Percentiles rank a stretch among this genome's conserved stretches.
These are phyloP conservation scores for Hyaena hyaena DNA, from an alignment of 2,113 vertebrate species.

Conservation along the genomic window DNA sequence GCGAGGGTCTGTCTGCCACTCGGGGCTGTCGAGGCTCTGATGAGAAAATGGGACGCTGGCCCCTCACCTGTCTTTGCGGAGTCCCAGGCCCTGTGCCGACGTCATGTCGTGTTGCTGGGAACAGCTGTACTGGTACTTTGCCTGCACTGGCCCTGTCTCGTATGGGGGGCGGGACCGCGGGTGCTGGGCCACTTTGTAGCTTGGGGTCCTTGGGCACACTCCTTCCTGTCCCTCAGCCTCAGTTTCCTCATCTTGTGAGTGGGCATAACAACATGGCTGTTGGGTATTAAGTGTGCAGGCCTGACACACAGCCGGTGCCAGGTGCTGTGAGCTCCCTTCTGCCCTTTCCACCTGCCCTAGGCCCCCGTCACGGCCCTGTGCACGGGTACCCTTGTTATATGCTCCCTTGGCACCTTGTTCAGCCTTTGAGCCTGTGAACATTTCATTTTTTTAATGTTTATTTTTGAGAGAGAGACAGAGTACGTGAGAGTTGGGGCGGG, in stretches of 20 bases:
- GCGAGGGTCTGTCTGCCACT: neutral
- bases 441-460: too few relatives aligned
- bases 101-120: fast-evolving
- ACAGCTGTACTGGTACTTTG: neutral
- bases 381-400: fast-evolving
- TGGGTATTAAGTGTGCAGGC: neutral
- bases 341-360: fast-evolving
- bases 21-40: neutral
- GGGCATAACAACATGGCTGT: fast-evolving
- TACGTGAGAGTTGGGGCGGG: too few relatives aligned
- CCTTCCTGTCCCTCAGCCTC: neutral
- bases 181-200: neutral
- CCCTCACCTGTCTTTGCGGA: neutral
- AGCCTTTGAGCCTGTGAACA: fast-evolving
- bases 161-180: neutral
- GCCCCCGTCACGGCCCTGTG: neutral
- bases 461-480: too few relatives aligned
- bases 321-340: too few relatives aligned
- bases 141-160: fast-evolving
- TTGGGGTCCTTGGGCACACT: neutral
- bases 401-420: fast-evolving
- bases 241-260: neutral
- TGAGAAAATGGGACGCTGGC: neutral
- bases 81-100: neutral
- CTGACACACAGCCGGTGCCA: neutral